phyloP scores from a whole-genome alignment of 2,888 invertebrate genomes.

The Caenorhabditis sp. region DNA sequence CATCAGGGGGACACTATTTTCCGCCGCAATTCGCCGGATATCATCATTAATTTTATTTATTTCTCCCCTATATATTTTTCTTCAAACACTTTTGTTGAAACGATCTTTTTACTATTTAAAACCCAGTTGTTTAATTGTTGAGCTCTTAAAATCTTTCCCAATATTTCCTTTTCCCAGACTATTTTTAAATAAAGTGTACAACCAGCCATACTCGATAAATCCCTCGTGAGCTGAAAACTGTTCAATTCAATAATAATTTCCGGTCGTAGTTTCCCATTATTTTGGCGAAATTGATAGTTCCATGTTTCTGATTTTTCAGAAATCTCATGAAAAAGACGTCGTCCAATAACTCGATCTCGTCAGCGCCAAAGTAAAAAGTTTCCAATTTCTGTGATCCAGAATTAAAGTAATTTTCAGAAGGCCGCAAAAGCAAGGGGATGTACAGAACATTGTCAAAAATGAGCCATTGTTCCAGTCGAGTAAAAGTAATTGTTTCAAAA shows the following conservation, averaged over 20 bases:
- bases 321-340: slow-evolving; percentile 1
- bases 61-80: background rate
- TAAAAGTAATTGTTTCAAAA: background rate
- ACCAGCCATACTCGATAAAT: no score
- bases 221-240: no score
- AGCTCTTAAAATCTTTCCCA: no score
- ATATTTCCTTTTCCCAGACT: no score
- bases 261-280: no score
- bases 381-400: no score
- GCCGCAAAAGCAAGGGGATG: slow-evolving; percentile 36
- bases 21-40: slow-evolving; percentile 16
- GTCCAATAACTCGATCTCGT: slow-evolving; percentile 21
- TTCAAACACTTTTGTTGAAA: background rate
- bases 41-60: background rate
- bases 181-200: no score
- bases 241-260: background rate
- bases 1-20: background rate
- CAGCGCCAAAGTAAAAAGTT: slow-evolving; percentile 28
- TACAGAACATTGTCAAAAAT: slow-evolving; percentile 28
- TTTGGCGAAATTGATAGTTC: background rate
- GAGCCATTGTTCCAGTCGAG: slow-evolving; percentile 15
- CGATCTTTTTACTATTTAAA: slow-evolving; percentile 4
- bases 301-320: background rate
- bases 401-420: slow-evolving; percentile 13
- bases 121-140: background rate